Conservation (phyloP, 2,888 invertebrate genomes). For the Polydrusus tereticollis region DNA sequence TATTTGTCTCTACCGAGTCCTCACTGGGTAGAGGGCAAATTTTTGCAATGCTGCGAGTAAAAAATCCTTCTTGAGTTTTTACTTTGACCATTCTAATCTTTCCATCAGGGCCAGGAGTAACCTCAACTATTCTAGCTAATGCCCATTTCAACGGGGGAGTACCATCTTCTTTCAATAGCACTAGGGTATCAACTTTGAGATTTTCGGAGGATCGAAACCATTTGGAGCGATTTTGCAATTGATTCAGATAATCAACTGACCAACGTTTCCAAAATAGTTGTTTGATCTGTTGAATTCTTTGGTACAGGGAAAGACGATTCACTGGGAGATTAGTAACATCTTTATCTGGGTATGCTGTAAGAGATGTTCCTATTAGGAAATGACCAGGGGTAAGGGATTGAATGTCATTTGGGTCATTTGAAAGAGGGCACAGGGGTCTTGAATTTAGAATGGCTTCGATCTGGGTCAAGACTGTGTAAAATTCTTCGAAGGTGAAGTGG, state of each 20-base stretch:
- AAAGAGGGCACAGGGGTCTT: constrained; percentile 27
- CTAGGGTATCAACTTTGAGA: constrained; percentile 3
- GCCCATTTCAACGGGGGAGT: constrained; percentile 21
- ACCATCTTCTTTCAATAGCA: constrained; percentile 31
- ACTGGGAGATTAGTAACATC: constrained; percentile 11
- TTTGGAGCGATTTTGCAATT: constrained; percentile 37
- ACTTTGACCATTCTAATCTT: constrained; percentile 22
- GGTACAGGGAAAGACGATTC: constrained; percentile 30
- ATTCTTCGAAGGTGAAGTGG: constrained; percentile 57
- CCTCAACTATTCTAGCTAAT: constrained; percentile 21
- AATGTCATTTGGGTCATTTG: constrained; percentile 32
- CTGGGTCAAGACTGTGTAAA: constrained; percentile 55
- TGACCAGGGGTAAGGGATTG: constrained; percentile 12
- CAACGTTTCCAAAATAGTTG: constrained; percentile 39
- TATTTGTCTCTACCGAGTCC: neutral
- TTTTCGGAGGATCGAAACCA: constrained; percentile 26
- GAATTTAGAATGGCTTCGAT: constrained; percentile 58
- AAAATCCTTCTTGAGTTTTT: constrained; percentile 14
- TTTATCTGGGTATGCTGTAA: constrained; percentile 31
- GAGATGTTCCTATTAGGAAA: constrained; percentile 14
- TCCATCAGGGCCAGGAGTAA: constrained; percentile 17
- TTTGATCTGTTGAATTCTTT: constrained; percentile 21
- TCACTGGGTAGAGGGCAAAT: constrained; percentile 12
- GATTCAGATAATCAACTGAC: constrained; percentile 34
- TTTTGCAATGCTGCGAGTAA: constrained; percentile 18